Evolutionary conservation across 2,113 vertebrate species (phyloP).

Genomic region (Porphyrio hochstetteri): DNA sequence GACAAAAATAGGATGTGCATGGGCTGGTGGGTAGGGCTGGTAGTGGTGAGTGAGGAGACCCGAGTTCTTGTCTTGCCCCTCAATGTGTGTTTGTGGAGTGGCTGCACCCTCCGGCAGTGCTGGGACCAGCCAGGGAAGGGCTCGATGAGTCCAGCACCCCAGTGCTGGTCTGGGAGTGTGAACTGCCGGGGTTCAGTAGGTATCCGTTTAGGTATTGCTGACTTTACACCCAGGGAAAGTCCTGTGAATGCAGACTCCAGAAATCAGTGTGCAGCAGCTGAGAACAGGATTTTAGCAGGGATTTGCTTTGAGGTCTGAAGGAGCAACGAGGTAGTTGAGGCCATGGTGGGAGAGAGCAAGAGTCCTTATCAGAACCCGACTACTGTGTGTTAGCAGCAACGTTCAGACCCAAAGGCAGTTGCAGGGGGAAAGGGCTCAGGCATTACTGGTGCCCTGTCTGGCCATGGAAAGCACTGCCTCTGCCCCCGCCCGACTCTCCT

Average conservation of each 20-base stretch:
- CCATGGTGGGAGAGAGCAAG: not conserved
- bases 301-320: not conserved
- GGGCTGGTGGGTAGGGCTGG: not conserved
- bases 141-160: rapidly evolving
- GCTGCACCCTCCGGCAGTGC: not conserved
- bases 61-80: not conserved
- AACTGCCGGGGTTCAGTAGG: not conserved
- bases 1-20: not conserved
- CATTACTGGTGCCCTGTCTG: not conserved
- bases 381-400: not conserved
- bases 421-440: not conserved
- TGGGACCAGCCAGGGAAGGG: not conserved
- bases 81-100: not conserved
- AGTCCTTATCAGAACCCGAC: rapidly evolving
- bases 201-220: not conserved
- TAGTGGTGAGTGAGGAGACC: not conserved
- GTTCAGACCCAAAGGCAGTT: not conserved
- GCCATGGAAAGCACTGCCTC: not conserved
- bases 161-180: not conserved
- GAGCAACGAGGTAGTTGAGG: rapidly evolving
- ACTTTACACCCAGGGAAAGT: not conserved
- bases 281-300: not conserved
- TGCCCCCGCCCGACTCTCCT: not conserved
- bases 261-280: not conserved
- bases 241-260: not conserved